Percentiles rank a stretch among this genome's conserved stretches.
phyloP scores from a whole-genome alignment of 2,888 invertebrate species.

The Brenthis hecate region DNA sequence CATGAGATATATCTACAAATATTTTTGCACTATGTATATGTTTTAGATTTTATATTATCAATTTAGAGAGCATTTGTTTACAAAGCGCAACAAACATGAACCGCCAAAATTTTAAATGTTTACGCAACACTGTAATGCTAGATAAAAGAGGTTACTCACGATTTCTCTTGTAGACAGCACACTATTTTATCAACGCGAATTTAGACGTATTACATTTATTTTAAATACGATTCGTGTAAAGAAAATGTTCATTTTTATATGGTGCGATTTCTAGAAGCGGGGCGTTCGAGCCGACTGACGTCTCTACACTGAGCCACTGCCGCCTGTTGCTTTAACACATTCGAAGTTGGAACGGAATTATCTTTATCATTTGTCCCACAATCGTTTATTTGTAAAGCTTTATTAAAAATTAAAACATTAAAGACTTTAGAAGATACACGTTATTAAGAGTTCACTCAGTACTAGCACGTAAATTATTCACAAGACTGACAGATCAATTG shows the following conservation, averaged over 20 bases:
- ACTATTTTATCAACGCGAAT: conserved; percentile 53
- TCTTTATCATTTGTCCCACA: conserved; percentile 27
- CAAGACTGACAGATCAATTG: neutral
- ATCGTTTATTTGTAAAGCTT: conserved; percentile 23
- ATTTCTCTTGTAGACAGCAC: conserved; percentile 46
- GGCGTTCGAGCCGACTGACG: conserved; percentile 42
- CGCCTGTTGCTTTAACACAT: conserved; percentile 35
- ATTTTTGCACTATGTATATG: conserved; percentile 19
- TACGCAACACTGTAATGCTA: conserved; percentile 52
- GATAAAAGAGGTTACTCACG: conserved; percentile 59
- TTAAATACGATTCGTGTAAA: conserved; percentile 37
- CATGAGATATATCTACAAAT: neutral
- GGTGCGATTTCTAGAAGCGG: conserved; percentile 32
- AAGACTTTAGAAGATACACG: conserved; percentile 2
- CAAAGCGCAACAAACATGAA: conserved; percentile 46
- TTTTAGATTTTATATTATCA: conserved; percentile 35
- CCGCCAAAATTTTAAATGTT: conserved; percentile 54
- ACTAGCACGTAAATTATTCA: conserved; percentile 1
- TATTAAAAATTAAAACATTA: conserved; percentile 23
- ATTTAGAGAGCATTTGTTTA: conserved; percentile 46
- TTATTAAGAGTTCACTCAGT: neutral
- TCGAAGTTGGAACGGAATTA: conserved; percentile 27
- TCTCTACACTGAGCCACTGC: conserved; percentile 37
- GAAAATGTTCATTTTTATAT: conserved; percentile 27
- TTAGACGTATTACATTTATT: conserved; percentile 41